phyloP scores from a whole-genome alignment of 1,140 invertebrate species.

The Aporrectodea caliginosa region DNA sequence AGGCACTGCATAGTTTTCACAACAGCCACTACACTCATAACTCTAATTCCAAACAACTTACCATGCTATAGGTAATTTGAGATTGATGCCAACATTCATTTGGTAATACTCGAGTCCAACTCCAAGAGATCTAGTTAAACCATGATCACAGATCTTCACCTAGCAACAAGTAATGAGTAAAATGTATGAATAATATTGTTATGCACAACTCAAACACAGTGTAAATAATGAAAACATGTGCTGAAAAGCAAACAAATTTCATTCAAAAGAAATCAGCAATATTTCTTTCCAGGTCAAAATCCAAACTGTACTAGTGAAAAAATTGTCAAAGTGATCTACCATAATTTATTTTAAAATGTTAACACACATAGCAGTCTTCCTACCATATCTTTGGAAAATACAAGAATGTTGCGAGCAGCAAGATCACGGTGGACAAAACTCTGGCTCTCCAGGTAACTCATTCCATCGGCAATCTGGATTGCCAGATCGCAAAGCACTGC shows the following conservation, averaged over 20 bases:
- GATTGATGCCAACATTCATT: constrained; percentile 95
- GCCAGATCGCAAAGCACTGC: constrained; percentile 70
- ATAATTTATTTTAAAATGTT: too few species aligned
- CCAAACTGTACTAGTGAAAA: too few species aligned
- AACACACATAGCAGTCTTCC: neutral
- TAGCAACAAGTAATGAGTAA: constrained; percentile 38
- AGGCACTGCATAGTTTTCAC: too few species aligned
- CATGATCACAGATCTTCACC: constrained; percentile 97
- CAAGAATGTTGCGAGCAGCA: constrained; percentile 89
- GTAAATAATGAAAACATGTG: too few species aligned
- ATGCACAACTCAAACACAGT: too few species aligned
- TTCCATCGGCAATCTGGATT: constrained; percentile 91
- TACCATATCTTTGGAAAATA: constrained; percentile 88
- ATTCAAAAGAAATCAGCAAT: too few species aligned
- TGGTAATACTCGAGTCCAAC: constrained; percentile 99
- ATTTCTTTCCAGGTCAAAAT: too few species aligned
- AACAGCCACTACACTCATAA: too few species aligned
- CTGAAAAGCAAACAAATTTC: too few species aligned
- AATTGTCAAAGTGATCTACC: too few species aligned
- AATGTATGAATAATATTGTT: too few species aligned
- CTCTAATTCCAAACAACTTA: too few species aligned
- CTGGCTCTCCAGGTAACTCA: constrained; percentile 91
- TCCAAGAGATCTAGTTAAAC: constrained; percentile 87
- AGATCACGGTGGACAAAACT: constrained; percentile 90
- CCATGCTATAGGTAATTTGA: constrained; percentile 97